Percentiles rank a stretch among this genome's conserved stretches.
Conservation (phyloP, 2,113 vertebrate genomes). For the Erinaceus europaeus region DNA sequence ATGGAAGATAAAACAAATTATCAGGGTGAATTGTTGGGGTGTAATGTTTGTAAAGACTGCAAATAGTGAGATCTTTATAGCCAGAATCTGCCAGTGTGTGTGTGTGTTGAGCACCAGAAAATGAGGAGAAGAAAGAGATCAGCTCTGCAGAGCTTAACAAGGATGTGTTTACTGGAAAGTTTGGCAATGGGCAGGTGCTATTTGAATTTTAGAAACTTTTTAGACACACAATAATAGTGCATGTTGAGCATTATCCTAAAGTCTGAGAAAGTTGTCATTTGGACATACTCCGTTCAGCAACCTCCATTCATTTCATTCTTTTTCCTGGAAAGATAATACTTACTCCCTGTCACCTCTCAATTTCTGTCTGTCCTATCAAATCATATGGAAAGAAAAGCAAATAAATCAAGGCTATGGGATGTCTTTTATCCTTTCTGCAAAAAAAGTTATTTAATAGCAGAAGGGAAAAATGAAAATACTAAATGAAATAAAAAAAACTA, state of each 20-base stretch:
- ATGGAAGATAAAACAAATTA: background rate
- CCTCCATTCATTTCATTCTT: background rate
- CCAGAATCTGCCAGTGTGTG: too few relatives aligned
- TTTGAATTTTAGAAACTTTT: background rate
- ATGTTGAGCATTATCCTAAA: background rate
- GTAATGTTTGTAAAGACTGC: background rate
- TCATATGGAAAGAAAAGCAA: too few relatives aligned
- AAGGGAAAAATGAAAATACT: too few relatives aligned
- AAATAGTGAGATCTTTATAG: background rate
- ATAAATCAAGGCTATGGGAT: too few relatives aligned
- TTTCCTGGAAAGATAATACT: background rate
- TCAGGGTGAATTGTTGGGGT: background rate
- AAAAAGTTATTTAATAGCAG: background rate
- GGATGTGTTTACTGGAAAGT: background rate
- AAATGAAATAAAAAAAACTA: too few relatives aligned
- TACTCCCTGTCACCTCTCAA: too few relatives aligned
- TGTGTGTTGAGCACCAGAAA: background rate
- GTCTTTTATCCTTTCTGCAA: background rate
- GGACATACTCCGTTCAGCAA: background rate
- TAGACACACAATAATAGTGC: background rate
- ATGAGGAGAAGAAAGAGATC: background rate
- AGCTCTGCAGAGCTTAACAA: background rate
- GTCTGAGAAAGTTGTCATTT: background rate
- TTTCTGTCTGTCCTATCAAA: too few relatives aligned
- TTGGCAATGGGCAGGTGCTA: background rate